Conservation (phyloP, 1,140 invertebrate genomes). For the Ips nitidus region DNA sequence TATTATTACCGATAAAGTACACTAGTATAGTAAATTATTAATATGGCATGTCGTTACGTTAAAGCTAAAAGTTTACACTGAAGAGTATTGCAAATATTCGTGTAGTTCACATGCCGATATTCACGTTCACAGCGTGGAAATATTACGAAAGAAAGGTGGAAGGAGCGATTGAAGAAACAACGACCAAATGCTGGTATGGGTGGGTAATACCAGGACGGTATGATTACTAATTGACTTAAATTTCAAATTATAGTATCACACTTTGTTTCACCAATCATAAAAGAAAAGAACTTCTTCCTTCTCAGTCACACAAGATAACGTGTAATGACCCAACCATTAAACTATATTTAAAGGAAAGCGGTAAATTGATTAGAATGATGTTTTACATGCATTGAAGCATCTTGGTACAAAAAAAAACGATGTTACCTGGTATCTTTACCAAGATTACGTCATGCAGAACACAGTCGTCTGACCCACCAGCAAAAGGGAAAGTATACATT, state of each 20-base stretch:
- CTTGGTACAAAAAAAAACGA: background rate
- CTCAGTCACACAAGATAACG: too few species aligned
- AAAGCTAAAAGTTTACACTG: background rate
- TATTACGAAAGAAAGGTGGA: constrained; percentile 31
- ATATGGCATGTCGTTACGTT: too few species aligned
- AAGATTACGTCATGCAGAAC: background rate
- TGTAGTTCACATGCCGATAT: constrained; percentile 1
- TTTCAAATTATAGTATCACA: too few species aligned
- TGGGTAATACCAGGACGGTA: background rate
- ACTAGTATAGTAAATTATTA: too few species aligned
- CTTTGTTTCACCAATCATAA: too few species aligned
- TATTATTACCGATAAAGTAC: too few species aligned
- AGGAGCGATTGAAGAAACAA: constrained; percentile 20
- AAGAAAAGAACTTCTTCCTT: too few species aligned
- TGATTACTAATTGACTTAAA: too few species aligned
- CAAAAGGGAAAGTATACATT: constrained; percentile 26
- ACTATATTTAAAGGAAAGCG: too few species aligned
- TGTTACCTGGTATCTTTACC: background rate
- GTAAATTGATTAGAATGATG: too few species aligned
- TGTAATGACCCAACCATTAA: too few species aligned
- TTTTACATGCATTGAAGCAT: too few species aligned
- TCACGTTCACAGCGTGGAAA: background rate
- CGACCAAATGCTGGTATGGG: background rate
- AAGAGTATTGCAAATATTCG: background rate
- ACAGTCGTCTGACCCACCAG: background rate